These are phyloP conservation scores for Pseudonaja textilis DNA, from an alignment of 2,113 vertebrate species.

Conservation along the genomic window DNA sequence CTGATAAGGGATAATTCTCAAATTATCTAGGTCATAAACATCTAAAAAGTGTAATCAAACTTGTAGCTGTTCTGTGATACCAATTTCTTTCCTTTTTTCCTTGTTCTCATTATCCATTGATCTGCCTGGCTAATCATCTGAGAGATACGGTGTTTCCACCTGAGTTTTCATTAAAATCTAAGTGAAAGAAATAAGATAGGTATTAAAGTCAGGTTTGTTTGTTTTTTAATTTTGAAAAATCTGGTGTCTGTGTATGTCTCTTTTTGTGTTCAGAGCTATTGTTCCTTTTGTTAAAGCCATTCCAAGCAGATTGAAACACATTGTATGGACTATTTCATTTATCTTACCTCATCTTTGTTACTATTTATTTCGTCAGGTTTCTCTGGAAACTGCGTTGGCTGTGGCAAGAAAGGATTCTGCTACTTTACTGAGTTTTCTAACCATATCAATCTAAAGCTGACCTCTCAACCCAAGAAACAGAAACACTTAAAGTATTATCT, in stretches of 20 bases:
- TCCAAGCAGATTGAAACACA: not conserved
- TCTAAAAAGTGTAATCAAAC: not conserved
- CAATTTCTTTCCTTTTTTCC: not conserved
- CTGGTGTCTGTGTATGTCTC: not conserved
- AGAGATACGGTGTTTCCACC: not conserved
- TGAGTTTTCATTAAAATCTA: not conserved
- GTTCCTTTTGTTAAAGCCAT: not conserved
- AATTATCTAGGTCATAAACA: not conserved
- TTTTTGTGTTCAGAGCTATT: not conserved
- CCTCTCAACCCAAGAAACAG: slow-evolving; percentile 97
- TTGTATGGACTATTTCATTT: slow-evolving; percentile 23
- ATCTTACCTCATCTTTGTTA: slow-evolving; percentile 45
- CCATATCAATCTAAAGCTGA: slow-evolving; percentile 96
- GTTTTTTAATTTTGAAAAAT: too few species aligned
- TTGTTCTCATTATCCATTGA: not conserved
- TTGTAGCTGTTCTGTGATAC: not conserved
- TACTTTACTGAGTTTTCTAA: slow-evolving; percentile 98
- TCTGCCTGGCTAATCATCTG: not conserved
- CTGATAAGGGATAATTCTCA: not conserved
- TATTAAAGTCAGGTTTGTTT: rapidly evolving
- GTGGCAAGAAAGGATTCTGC: slow-evolving; percentile 94
- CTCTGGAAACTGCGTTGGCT: slow-evolving; percentile 93
- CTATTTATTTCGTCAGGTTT: slow-evolving; percentile 79
- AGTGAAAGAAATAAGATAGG: not conserved
- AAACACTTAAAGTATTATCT: slow-evolving; percentile 95